phyloP scores from a whole-genome alignment of 2,888 invertebrate species.

The Dione vanillae region DNA sequence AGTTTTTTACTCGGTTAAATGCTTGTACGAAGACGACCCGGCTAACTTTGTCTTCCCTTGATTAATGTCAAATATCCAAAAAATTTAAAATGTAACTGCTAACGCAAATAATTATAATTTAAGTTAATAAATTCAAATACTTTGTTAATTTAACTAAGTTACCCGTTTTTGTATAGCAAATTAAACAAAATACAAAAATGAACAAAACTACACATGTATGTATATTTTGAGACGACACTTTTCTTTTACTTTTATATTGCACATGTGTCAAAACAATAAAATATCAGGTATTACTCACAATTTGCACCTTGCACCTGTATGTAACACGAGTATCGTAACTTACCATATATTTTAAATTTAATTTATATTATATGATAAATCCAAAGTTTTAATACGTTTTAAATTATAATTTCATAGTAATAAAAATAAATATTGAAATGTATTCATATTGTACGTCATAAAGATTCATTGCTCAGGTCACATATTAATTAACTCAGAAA shows the following conservation, averaged over 20 bases:
- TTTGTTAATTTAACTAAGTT: no score
- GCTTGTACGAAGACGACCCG: slow-evolving; percentile 71
- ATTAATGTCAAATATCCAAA: slow-evolving; percentile 30
- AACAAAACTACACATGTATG: no score
- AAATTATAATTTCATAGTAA: not conserved
- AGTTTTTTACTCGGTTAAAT: slow-evolving; percentile 67
- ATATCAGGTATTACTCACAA: no score
- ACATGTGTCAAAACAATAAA: no score
- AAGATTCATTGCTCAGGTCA: not conserved
- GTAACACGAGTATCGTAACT: no score
- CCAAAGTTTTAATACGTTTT: not conserved
- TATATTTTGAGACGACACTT: no score
- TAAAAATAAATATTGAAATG: not conserved
- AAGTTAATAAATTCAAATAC: not conserved
- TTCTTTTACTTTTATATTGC: no score
- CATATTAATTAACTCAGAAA: slow-evolving; percentile 2
- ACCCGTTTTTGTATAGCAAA: no score
- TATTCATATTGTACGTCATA: not conserved
- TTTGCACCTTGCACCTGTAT: no score
- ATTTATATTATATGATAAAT: not conserved
- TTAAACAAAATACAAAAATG: no score
- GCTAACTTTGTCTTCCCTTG: slow-evolving; percentile 69
- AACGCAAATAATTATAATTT: not conserved
- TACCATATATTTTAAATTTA: no score
- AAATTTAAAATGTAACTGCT: not conserved